These are phyloP conservation scores for Dusona sp. DNA, from an alignment of 2,888 invertebrate species.

Conservation along the genomic window DNA sequence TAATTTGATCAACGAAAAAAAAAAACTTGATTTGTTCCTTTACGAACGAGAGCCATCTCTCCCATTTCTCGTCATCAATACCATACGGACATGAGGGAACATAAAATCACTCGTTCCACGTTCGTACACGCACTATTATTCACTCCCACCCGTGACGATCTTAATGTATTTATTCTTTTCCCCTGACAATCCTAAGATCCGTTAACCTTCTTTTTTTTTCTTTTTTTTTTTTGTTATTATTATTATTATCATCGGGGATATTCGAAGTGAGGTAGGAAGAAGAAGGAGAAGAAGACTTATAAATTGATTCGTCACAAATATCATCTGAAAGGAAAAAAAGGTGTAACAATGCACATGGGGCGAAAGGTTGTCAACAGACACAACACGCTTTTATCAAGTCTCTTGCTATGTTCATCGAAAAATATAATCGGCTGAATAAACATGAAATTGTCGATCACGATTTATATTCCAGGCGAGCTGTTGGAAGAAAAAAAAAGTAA, in stretches of 20 bases:
- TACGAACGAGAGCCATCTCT: constrained; percentile 3
- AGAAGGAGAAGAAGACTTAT: constrained; percentile 52
- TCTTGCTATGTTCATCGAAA: constrained; percentile 7
- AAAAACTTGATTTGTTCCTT: neutral
- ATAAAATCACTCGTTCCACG: constrained; percentile 41
- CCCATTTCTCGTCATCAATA: constrained; percentile 35
- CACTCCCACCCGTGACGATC: constrained; percentile 46
- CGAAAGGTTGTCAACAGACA: constrained; percentile 37
- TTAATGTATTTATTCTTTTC: constrained; percentile 41
- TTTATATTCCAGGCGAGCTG: constrained; percentile 49
- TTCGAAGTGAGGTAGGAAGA: neutral
- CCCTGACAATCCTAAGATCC: constrained; percentile 54
- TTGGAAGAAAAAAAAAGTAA: constrained; percentile 16
- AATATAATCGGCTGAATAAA: neutral
- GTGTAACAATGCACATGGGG: constrained; percentile 29
- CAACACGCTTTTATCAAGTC: constrained; percentile 37
- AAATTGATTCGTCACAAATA: constrained; percentile 59
- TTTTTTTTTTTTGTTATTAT: constrained; percentile 45
- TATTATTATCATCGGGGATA: constrained; percentile 10
- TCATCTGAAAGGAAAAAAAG: constrained; percentile 54
- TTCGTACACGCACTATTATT: constrained; percentile 53
- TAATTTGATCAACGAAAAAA: too few relatives aligned
- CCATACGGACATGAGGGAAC: constrained; percentile 5
- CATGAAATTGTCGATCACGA: constrained; percentile 25
- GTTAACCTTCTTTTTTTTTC: constrained; percentile 33